Evolutionary conservation across 30 jellyfish, hydroid and myxozoan species (phyloP).

Genomic region (Aurelia sp.): DNA sequence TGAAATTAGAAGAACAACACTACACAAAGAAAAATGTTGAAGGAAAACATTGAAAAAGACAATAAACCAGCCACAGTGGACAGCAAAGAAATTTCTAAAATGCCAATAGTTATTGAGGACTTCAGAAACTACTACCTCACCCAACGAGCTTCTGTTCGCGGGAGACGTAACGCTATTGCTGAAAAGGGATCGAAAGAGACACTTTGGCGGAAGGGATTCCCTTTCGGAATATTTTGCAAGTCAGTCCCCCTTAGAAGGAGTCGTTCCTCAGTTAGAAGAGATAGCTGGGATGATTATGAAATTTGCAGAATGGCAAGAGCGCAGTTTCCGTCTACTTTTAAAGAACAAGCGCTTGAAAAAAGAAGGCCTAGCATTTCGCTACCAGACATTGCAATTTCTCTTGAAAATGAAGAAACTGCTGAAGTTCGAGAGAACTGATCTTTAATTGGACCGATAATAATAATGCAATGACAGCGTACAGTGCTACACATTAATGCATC

Average conservation of each 20-base stretch:
- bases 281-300: constrained; percentile 61
- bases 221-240: not conserved
- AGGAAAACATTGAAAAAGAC: no score
- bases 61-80: no score
- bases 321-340: constrained; percentile 15
- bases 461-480: no score
- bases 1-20: no score
- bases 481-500: no score
- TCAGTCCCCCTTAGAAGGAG: not conserved
- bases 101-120: constrained; percentile 40
- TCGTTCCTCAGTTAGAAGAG: constrained; percentile 23
- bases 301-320: constrained; percentile 18
- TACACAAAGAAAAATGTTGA: no score
- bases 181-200: constrained; percentile 18
- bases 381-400: not conserved
- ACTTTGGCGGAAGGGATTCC: not conserved
- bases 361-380: not conserved
- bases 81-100: no score
- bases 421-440: no score
- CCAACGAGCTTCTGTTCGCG: constrained; percentile 43
- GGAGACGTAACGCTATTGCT: constrained; percentile 45
- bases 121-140: constrained; percentile 35
- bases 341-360: not conserved
- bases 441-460: no score
- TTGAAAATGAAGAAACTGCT: not conserved